Evolutionary conservation across 2,113 vertebrate species (phyloP).

Genomic region (Psilopsiagon aymara): DNA sequence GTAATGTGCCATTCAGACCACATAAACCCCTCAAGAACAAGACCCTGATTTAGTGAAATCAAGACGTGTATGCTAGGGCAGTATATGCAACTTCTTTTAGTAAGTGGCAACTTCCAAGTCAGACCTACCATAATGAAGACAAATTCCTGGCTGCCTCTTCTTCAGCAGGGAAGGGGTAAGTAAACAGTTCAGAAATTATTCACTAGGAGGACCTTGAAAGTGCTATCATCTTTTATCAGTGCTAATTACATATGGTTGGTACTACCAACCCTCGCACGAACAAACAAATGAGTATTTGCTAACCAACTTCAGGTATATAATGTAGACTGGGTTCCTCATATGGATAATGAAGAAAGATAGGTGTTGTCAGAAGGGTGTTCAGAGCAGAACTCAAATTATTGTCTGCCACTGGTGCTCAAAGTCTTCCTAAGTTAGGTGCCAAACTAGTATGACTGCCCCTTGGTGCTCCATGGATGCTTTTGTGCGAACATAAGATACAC

Average conservation of each 20-base stretch:
- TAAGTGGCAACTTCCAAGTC: background rate
- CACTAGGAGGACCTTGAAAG: background rate
- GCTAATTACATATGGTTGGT: background rate
- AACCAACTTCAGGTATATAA: background rate
- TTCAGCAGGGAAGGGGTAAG: background rate
- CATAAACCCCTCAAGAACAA: background rate
- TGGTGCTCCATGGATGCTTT: background rate
- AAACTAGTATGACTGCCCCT: background rate
- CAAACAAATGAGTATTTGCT: background rate
- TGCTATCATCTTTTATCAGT: background rate
- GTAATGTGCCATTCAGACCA: background rate
- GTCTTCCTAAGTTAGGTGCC: background rate
- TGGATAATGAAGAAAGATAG: background rate
- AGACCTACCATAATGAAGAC: fast-evolving
- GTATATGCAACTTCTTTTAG: background rate
- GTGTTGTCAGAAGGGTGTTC: background rate
- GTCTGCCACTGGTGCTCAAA: background rate
- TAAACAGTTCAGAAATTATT: background rate
- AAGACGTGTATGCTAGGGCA: background rate
- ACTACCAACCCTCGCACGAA: background rate
- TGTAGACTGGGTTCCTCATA: background rate
- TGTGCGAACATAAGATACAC: background rate
- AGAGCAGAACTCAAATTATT: background rate
- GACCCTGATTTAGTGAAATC: background rate
- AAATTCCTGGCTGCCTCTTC: background rate